These are phyloP conservation scores for Pollenia labialis DNA, from an alignment of 2,888 invertebrate species.

Conservation along the genomic window DNA sequence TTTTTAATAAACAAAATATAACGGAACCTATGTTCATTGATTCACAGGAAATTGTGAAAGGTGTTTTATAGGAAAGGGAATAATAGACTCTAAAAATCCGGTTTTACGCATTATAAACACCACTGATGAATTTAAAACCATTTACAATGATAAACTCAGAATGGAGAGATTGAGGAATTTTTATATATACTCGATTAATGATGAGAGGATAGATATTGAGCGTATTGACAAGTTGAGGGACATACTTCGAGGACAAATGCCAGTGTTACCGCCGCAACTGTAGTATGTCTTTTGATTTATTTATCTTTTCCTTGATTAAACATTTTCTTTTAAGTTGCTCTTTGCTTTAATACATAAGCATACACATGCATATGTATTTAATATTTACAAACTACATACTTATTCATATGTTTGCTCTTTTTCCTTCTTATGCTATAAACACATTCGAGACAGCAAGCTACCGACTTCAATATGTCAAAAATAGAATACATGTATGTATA, in stretches of 20 bases:
- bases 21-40: conserved; percentile 34
- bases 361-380: no score
- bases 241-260: not conserved
- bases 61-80: conserved; percentile 22
- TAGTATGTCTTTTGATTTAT: no score
- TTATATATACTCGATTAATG: not conserved
- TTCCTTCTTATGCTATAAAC: no score
- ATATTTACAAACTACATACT: no score
- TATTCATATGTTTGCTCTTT: no score
- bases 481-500: no score
- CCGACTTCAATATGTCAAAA: no score
- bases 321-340: no score
- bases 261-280: no score
- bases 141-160: conserved; percentile 9
- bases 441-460: no score
- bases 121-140: conserved; percentile 15
- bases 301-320: no score
- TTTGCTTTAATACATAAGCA: no score
- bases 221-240: not conserved
- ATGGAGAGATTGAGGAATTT: not conserved
- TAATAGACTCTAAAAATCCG: conserved; percentile 11
- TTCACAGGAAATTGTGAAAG: conserved; percentile 1
- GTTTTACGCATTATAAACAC: conserved; percentile 20
- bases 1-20: conserved; percentile 14
- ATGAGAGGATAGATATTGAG: not conserved